Conservation (phyloP, 2,888 invertebrate genomes). For the Crematogaster levior region DNA sequence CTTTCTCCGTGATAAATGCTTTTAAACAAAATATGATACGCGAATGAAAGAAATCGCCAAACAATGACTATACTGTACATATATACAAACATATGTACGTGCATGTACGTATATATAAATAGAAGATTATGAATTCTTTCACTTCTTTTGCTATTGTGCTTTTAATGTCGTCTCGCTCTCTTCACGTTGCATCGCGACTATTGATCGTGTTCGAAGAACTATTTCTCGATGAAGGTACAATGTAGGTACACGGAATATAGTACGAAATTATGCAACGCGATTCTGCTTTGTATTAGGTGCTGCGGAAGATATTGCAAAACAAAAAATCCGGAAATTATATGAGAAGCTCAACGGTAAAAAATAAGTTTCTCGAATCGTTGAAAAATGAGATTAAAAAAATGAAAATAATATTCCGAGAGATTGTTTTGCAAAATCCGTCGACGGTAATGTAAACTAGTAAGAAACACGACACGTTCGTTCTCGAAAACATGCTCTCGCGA, state of each 20-base stretch:
- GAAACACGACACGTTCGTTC: neutral
- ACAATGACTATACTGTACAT: neutral
- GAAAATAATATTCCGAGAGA: constrained; percentile 1
- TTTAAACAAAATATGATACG: constrained; percentile 14
- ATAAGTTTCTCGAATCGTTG: neutral
- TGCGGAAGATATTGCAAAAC: neutral
- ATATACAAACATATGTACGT: neutral
- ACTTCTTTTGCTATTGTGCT: neutral
- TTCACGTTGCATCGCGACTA: neutral
- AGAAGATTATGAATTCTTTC: neutral
- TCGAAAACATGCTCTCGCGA: constrained; percentile 16
- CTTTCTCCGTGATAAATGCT: neutral
- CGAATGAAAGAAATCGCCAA: neutral
- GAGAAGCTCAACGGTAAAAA: neutral
- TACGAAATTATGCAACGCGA: neutral
- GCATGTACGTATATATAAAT: neutral
- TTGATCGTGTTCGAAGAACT: constrained; percentile 11
- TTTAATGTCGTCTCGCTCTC: constrained; percentile 1
- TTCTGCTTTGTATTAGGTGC: neutral
- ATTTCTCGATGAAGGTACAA: constrained; percentile 11
- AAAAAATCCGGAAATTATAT: neutral
- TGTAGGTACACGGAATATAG: neutral
- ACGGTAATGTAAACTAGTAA: neutral
- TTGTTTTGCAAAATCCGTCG: neutral
- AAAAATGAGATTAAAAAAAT: constrained; percentile 3